Base-by-base conservation (phyloP, 1,140 invertebrate species). In the Drosophila mojavensis region DNA sequence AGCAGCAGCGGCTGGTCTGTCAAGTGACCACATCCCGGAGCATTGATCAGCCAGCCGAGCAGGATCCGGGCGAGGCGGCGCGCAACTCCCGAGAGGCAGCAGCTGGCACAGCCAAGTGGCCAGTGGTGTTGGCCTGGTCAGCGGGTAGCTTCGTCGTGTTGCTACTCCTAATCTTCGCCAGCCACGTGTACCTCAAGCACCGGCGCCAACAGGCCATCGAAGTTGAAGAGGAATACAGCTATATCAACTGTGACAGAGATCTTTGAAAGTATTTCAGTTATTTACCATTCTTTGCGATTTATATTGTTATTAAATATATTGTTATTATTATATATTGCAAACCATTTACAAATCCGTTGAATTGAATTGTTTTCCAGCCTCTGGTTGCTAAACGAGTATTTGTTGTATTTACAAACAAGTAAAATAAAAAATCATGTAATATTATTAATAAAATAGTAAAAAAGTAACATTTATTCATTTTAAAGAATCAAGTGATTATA, bases 91-190 rank as follows among this genome's bases (percentile, higher is more conserved):
- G 33, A 3, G 58, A 39, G 4, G 5, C 9, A 1, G 36, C n/a
- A 0, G 5, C 11, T 9, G 33, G 11, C 41, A 17, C 28, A 36
- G 6, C 17, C n/a, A 56, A 36, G 0, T 73, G 74, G 74, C 43
- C 56, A 36, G 5, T 39, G 0, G 24, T 77, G 9, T 17, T 77
- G n/a, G 53, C 30, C n/a, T 67, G 69, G 62, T 47, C 11, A 24
- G 24, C 54, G 9, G 50, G 30, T 26, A 15, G 5, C 15, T 36
- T 11, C 39, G 3, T 48, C 5, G 11, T 75, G 0, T 0, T 75
- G 15, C 6, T 51, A 1, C 4, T 24, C 1, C 5, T 70, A 1
- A 15, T 20, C 2, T 9, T 24, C 0, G 11, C 28, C 17, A 39
- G 13, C 3, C 41, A 54, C 15, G 24, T 24, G n/a, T 70, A 59